Conservation (phyloP, 2,888 invertebrate genomes). For the Pollenia amentaria region DNA sequence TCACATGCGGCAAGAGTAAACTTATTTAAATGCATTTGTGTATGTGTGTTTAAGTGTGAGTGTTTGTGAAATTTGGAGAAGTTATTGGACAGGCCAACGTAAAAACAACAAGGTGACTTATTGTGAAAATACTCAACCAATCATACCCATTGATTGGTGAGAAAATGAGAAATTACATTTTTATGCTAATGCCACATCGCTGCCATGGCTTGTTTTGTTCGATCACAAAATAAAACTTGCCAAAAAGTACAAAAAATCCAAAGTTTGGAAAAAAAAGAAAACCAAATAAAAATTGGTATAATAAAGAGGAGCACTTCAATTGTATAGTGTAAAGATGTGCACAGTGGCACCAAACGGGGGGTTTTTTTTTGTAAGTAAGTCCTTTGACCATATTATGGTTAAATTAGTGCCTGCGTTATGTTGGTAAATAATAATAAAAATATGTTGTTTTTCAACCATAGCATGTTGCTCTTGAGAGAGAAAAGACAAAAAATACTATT, state of each 20-base stretch:
- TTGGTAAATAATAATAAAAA: no score
- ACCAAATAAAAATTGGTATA: slow-evolving; percentile 35
- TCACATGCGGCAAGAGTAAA: slow-evolving; percentile 4
- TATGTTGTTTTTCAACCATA: no score
- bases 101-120: slow-evolving; percentile 61
- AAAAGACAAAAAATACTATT: no score
- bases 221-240: slow-evolving; percentile 49
- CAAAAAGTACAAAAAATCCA: slow-evolving; percentile 22
- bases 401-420: no score
- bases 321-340: slow-evolving; percentile 41
- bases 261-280: background rate
- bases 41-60: background rate
- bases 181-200: slow-evolving; percentile 64
- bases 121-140: slow-evolving; percentile 68
- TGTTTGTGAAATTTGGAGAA: slow-evolving; percentile 38
- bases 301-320: slow-evolving; percentile 51
- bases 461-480: no score
- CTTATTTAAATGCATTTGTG: background rate
- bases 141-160: slow-evolving; percentile 72
- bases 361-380: no score
- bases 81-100: slow-evolving; percentile 53
- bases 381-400: no score
- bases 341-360: no score
- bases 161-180: slow-evolving; percentile 74
- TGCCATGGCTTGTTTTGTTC: slow-evolving; percentile 1